Percentiles rank a stretch among this genome's conserved stretches.
Evolutionary conservation across 92 coral and sea anemone genomes (phyloP).

Genomic region (Zoanthus gigantus): DNA sequence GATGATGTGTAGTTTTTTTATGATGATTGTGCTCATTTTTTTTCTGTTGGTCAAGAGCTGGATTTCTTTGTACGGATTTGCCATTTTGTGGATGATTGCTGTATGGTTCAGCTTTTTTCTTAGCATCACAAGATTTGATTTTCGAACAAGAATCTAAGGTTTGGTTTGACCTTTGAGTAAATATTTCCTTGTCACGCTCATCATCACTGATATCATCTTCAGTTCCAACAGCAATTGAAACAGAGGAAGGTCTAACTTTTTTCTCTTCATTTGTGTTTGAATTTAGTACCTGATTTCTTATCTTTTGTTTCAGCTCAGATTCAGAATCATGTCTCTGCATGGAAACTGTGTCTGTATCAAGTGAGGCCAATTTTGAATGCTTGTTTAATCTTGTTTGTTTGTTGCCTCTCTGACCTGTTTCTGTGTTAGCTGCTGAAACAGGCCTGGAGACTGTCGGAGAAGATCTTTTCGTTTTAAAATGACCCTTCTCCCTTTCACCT

Average conservation of each 20-base stretch:
- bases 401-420: neutral
- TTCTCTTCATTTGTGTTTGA: slow-evolving; percentile 18
- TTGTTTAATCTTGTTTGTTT: slow-evolving; percentile 1
- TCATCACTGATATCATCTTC: slow-evolving; percentile 60
- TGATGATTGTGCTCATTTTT: slow-evolving; percentile 50
- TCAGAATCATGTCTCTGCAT: neutral
- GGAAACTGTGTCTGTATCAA: slow-evolving; percentile 24
- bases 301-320: slow-evolving; percentile 33
- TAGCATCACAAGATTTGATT: slow-evolving; percentile 53
- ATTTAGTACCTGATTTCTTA: slow-evolving; percentile 11
- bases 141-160: slow-evolving; percentile 21
- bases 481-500: slow-evolving; percentile 2
- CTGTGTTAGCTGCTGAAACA: neutral
- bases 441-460: neutral
- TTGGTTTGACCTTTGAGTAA: slow-evolving; percentile 42
- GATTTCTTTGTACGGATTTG: slow-evolving; percentile 30
- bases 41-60: slow-evolving; percentile 60
- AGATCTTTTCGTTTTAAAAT: slow-evolving; percentile 4
- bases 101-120: slow-evolving; percentile 33
- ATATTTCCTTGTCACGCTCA: slow-evolving; percentile 28
- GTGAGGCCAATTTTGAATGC: slow-evolving; percentile 13
- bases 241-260: slow-evolving; percentile 61
- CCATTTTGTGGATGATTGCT: slow-evolving; percentile 37
- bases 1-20: slow-evolving; percentile 36
- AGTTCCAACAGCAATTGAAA: slow-evolving; percentile 75